Base-by-base conservation (phyloP, 1,140 invertebrate genomes). In the Pseudomyrmex flavicornis region DNA sequence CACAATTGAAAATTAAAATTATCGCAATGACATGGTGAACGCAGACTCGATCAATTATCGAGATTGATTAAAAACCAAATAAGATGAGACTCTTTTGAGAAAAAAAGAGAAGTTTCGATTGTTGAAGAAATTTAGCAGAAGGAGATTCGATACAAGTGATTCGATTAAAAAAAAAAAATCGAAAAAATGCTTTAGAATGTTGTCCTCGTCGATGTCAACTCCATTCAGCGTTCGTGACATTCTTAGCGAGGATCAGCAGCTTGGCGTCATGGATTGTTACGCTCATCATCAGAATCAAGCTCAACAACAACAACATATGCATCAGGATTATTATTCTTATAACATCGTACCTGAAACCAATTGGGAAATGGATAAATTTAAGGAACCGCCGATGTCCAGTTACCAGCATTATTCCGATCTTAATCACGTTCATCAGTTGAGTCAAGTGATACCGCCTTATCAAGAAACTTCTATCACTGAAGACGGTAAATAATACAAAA, bases 161-260 rank as follows among this genome's bases (percentile, higher is more conserved):
- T 59, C 2, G 20, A 35, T 83, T 3, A 17, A 69, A 54, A 1
- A 0, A 46, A 46, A 91, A 54, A 62, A 35, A 0, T 35, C 35
- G 5, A 35, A 35, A 35, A 7, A 35, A 92, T 92, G 91, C 82
- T 74, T 75, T 92, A 91, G 85, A 79, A 94, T 94, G 94, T 88
- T 94, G 84, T 88, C 93, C 0, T 91, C 92, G 26, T 90, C 91
- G 58, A 91, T 92, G n/a, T 92, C 95, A 0, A 97, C 96, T 9
- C 96, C 97, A 15, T 97, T 97, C 91, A 97, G 96, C 70, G 97
- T 97, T 83, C 96, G 97, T 85, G 97, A 97, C 85, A 97, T 97
- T 90, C 93, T 97, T 73, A 97, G 89, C 87, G 93, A 91, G 35
- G 92, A 93, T 84, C 93, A 94, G 26, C 91, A 92, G 44, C 85